Base-by-base conservation (phyloP, 2,113 vertebrate genomes). In the Apistogramma diplotaenia region DNA sequence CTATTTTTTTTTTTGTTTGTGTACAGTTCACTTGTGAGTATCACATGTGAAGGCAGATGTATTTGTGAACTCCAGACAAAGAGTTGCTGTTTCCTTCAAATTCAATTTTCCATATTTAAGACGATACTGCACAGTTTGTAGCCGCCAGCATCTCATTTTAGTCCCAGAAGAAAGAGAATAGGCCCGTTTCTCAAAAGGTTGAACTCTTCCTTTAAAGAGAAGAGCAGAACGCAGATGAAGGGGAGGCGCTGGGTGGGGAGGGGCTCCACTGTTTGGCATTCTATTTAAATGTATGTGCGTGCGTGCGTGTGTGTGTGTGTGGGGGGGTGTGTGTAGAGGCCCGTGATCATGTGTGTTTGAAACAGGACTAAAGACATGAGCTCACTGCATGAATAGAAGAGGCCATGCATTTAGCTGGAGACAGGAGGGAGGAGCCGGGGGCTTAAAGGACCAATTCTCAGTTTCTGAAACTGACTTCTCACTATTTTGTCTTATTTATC, bases 401-500 rank as follows among this genome's bases (percentile, higher is more conserved):
- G 37, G 83, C 56, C 78, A 56, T 53, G 78, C 71, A 86, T 85
- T 87, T 75, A 74, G 55, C 33, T 76, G 55, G 27, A 85, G 60
- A 73, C 31, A 57, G 43, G 29, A 82, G 72, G 59, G 82, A 82
- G 58, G 61, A 15, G 43, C 62, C 67, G 23, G 31, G 59, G 87
- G 81, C 83, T 76, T 74, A 90, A 84, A 70, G 78, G 70, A 83
- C 55, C 80, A 73, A 62, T 37, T 61, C 25, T 73, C 35, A 18
- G 61, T 76, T 75, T 79, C 84, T 89, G 79, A 83, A 86, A 74
- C 70, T 35, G 23, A 67, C 81, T 83, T 79, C 56, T 56, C 16
- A 23, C 35, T 23, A 31, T 46, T 3, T 43, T 51, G 37, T 76
- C 57, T 23, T 29, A 31, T 83, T 79, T 79, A 58, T 54, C 35